Base-by-base conservation (phyloP, 2,797 vertebrate genomes). In the Sternotherus odoratus region DNA sequence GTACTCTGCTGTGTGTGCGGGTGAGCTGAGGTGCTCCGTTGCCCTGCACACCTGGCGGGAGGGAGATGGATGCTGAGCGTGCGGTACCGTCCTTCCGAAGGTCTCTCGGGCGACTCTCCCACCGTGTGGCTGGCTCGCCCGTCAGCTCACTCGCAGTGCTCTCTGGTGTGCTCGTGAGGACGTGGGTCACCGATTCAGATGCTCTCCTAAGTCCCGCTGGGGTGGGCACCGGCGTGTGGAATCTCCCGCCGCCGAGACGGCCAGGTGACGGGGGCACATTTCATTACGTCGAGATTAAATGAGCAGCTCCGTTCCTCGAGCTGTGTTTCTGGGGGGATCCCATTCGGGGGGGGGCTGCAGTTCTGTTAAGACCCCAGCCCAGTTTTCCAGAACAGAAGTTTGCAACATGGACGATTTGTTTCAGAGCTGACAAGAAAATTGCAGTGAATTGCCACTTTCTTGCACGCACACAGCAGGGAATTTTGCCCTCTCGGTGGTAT, bases 341-440 rank as follows among this genome's bases (percentile, higher is more conserved):
- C 0, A 0, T 26, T 5, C 1, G 51, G 66, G 46, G 49, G n/a
- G 9, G 46, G 46, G 46, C 2, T 6, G 46, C 82, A 69, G 16
- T 82, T 24, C 48, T 83, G 13, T 36, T 75, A 54, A 90, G 30
- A 39, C 43, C n/a, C 87, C 83, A 39, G 36, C 9, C 12, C 0
- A 0, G 46, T 85, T 77, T 49, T 1, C 26, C 39, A 80, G 86
- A 66, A 80, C 39, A 80, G 86, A 66, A 80, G 54, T 49, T 53
- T 86, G 75, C 51, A 80, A 51, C 28, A 8, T 6, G 17, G 89
- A 66, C 92, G 12, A 57, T 92, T 90, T 74, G 50, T 77, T 95
- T 93, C 80, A 91, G 66, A 88, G 80, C 83, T 86, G 85, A 91
- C 92, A 95, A 91, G 91, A 92, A 90, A 97, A 96, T 92, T 87